A percentile compares a stretch with the other conserved stretches of the same genome.
phyloP scores from a whole-genome alignment of 2,888 invertebrate species.

The Abrostola triplasia region DNA sequence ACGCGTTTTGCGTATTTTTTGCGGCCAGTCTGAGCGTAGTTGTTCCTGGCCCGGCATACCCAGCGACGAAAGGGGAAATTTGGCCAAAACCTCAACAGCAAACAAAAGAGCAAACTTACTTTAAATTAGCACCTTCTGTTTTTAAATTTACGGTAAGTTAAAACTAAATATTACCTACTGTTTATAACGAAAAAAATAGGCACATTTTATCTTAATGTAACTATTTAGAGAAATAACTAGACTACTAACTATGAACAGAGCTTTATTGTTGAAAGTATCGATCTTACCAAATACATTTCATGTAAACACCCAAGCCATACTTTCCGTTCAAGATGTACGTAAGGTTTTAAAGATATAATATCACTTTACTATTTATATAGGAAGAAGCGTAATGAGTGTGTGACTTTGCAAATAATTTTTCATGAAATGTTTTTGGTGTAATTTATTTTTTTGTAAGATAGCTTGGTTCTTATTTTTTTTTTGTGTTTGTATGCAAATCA shows the following conservation, averaged over 20 bases:
- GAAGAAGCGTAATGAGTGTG: too few species aligned
- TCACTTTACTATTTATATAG: too few species aligned
- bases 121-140: slow-evolving; percentile 79
- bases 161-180: neutral
- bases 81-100: slow-evolving; percentile 91
- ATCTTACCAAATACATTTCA: slow-evolving; percentile 44
- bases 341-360: too few species aligned
- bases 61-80: slow-evolving; percentile 86
- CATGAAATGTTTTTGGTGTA: too few species aligned
- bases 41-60: slow-evolving; percentile 58
- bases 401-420: too few species aligned
- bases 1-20: slow-evolving; percentile 32
- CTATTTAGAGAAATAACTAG: too few species aligned
- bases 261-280: slow-evolving; percentile 54
- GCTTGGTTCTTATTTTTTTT: too few species aligned
- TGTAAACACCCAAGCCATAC: too few species aligned
- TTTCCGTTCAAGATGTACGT: too few species aligned
- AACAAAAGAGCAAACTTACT: slow-evolving; percentile 76
- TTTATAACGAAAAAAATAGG: neutral
- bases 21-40: slow-evolving; percentile 42
- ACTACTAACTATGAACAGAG: neutral
- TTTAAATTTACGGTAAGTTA: slow-evolving; percentile 85
- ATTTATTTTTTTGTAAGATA: too few species aligned
- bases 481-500: too few species aligned
- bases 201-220: too few species aligned